A percentile compares a stretch with the other conserved stretches of the same genome.
These are phyloP conservation scores for Melanotus villosus DNA, from an alignment of 2,888 invertebrate species.

Conservation along the genomic window DNA sequence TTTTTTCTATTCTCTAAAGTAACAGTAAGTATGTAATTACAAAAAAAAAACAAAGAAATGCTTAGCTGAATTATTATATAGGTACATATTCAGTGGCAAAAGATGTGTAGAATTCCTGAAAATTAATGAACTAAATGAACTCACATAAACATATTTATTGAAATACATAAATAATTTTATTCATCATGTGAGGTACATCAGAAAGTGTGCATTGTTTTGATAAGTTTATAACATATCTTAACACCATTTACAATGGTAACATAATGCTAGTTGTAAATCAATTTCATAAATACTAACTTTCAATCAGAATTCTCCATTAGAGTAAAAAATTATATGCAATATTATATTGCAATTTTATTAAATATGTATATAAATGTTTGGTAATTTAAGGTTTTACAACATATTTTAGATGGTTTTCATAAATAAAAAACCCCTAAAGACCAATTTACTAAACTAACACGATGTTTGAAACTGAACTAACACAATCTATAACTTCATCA, in stretches of 20 bases:
- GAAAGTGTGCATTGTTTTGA: not conserved
- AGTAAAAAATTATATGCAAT: too few relatives aligned
- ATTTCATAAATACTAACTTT: too few relatives aligned
- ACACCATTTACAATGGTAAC: constrained; percentile 18
- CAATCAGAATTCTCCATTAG: too few relatives aligned
- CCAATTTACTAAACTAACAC: constrained; percentile 60
- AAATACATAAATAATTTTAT: constrained; percentile 29
- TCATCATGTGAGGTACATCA: constrained; percentile 32
- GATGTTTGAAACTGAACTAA: constrained; percentile 64
- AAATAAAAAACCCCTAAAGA: constrained; percentile 9
- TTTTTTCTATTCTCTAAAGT: too few relatives aligned
- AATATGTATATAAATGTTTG: not conserved
- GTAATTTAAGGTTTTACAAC: not conserved
- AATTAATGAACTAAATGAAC: too few relatives aligned
- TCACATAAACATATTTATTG: too few relatives aligned
- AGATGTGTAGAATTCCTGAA: too few relatives aligned
- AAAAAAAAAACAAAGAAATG: too few relatives aligned
- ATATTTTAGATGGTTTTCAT: not conserved
- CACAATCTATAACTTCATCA: constrained; percentile 79
- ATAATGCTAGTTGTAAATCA: constrained; percentile 3
- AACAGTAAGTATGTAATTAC: too few relatives aligned
- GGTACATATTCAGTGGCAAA: too few relatives aligned
- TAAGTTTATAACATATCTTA: constrained; percentile 13
- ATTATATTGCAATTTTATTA: not conserved
- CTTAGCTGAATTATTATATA: too few relatives aligned